Evolutionary conservation across 2,113 vertebrate genomes (phyloP), one percentile per base, ranked within the genome.

Genomic region (Epinephelus cyanopodus): DNA sequence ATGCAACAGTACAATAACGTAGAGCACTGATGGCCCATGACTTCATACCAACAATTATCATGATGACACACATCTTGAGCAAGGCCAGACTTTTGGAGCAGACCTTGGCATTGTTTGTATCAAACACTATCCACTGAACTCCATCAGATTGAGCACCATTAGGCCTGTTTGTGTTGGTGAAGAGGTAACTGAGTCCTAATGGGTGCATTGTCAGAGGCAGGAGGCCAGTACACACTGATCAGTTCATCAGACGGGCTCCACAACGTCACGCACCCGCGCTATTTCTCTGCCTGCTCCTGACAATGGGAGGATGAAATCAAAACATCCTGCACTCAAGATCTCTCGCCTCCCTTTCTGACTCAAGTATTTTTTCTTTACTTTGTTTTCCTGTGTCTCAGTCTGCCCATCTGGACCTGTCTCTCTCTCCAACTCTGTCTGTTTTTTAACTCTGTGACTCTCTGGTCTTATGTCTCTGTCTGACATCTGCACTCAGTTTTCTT

Each of bases 281-380:
- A 57, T 82, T 70, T 81, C 80, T 89, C 50, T 39, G 77, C 69
- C 62, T 63, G 65, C 65, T 60, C 79, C 84, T 84, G 81, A 88
- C 86, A 86, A 86, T 29, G 63, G 67, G 66, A 91, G 83, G 84
- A 91, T 67, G 70, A 89, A 89, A 88, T 82, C 69, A 88, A 89
- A 90, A 88, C 82, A 88, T 84, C 86, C 86, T 86, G 86, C 52
- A 23, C 73, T 83, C 66, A 72, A 56, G 52, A 60, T 81, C 74
- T 73, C 60, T 53, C 6, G 13, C 67, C 76, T 52, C 39, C 54
- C 52, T 64, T 42, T 77, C 45, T 42, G 57, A 52, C 47, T 81
- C 27, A 21, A 53, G 19, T 60, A 33, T 74, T 75, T 66, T 25
- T 52, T 58, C 25, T 58, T 37, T 18, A 39, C 54, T 68, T 70